Conservation (phyloP, 2,888 invertebrate genomes). For the Apodemia zela region DNA sequence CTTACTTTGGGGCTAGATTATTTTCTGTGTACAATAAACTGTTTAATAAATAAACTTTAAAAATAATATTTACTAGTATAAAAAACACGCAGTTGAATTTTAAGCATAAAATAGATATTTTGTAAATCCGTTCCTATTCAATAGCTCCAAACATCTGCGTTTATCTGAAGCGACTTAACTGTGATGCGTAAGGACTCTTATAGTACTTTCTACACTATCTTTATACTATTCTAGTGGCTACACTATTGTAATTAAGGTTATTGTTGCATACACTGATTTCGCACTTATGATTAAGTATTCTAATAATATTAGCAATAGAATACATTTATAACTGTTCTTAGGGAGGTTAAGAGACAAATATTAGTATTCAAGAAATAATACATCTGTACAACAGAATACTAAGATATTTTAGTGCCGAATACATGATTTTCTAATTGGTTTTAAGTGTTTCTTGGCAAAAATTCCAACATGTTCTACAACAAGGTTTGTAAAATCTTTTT, state of each 20-base stretch:
- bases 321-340: conserved; percentile 1
- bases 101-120: background rate
- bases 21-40: too few species aligned
- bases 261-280: background rate
- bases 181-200: background rate
- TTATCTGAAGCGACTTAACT: background rate
- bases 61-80: background rate
- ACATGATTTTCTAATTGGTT: background rate
- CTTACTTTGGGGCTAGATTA: too few species aligned
- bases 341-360: conserved; percentile 4
- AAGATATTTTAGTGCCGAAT: background rate
- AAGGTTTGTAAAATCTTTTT: too few species aligned
- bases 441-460: background rate
- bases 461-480: background rate
- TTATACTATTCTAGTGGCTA: conserved; percentile 4
- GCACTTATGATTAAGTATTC: background rate
- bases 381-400: background rate
- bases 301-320: background rate
- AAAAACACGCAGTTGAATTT: background rate
- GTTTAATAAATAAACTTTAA: background rate
- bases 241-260: background rate
- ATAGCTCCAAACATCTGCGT: background rate
- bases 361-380: background rate
- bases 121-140: background rate
- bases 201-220: conserved; percentile 1